Base-by-base conservation (phyloP, 2,113 vertebrate genomes). In the Pungitius pungitius region DNA sequence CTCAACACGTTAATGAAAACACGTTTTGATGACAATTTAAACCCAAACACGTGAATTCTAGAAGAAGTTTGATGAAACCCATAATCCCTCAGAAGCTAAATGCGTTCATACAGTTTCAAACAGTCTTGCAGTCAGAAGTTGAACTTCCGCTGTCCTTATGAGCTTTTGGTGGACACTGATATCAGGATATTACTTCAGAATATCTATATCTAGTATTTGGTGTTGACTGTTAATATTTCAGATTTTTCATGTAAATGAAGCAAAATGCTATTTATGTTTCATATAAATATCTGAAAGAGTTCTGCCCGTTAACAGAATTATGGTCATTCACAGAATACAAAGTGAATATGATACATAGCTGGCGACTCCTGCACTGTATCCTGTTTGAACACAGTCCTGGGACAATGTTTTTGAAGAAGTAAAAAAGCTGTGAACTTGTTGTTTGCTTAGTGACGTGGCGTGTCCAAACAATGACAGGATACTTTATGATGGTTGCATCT, bases 401-500 rank as follows among this genome's bases (percentile, higher is more conserved):
- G 20, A 20, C 54, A 56, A 58, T 26, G 7, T 56, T 64, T 65
- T 27, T 13, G 14, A 47, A 14, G 2, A n/a, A 8, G 22, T 47
- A 24, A 49, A 35, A 43, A 10, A 65, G 12, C 15, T 13, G n/a
- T 69, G 71, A 56, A 77, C 49, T 63, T 69, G 8, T 24, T 58
- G 5, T 60, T 69, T 56, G 17, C 39, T 61, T 20, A 24, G 62
- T 49, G 8, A 54, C n/a, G 20, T 47, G 3, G 17, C 24, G 15
- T 37, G 14, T 39, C 70, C 59, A 70, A 77, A 81, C 78, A 87
- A 80, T 84, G 40, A 71, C 78, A 80, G 76, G 77, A 68, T 69
- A 69, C 55, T 42, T 13, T 67, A 40, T 35, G 24, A 18, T 35
- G 17, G 33, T 13, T 2, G 8, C 47, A 14, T 56, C 22, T 20